Evolutionary conservation across 2,888 invertebrate genomes (phyloP).

Genomic region (Leptarthrus brevirostris): DNA sequence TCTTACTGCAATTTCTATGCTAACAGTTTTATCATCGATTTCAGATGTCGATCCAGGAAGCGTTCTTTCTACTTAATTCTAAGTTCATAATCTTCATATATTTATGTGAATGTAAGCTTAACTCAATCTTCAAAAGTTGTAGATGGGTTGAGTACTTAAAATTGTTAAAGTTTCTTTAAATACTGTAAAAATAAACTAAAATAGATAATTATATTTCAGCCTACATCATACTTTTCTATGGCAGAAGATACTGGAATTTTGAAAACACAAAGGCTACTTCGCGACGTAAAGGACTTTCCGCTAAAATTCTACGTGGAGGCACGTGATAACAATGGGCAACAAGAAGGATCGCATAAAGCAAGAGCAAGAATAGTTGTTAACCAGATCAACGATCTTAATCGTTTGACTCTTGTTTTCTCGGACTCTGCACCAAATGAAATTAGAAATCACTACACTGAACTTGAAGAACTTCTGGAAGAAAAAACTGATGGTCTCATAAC

Average conservation of each 20-base stretch:
- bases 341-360: slow-evolving; percentile 67
- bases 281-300: slow-evolving; percentile 76
- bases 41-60: too few species aligned
- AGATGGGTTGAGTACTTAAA: too few species aligned
- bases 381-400: slow-evolving; percentile 79
- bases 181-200: too few species aligned
- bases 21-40: too few species aligned
- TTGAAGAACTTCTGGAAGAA: slow-evolving; percentile 69
- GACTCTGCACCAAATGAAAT: slow-evolving; percentile 80
- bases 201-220: too few species aligned
- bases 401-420: slow-evolving; percentile 81
- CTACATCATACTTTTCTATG: slow-evolving; percentile 74
- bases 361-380: slow-evolving; percentile 70
- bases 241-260: slow-evolving; percentile 81
- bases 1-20: too few species aligned
- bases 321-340: slow-evolving; percentile 67
- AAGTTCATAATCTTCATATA: too few species aligned
- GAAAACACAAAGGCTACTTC: slow-evolving; percentile 79
- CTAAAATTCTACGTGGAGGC: slow-evolving; percentile 81
- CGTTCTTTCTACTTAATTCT: too few species aligned
- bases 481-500: slow-evolving; percentile 76
- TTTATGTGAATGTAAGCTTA: too few species aligned
- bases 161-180: too few species aligned
- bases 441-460: slow-evolving; percentile 68
- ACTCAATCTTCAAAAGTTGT: too few species aligned